Conservation (phyloP, 2,113 vertebrate genomes). For the Scophthalmus maximus region DNA sequence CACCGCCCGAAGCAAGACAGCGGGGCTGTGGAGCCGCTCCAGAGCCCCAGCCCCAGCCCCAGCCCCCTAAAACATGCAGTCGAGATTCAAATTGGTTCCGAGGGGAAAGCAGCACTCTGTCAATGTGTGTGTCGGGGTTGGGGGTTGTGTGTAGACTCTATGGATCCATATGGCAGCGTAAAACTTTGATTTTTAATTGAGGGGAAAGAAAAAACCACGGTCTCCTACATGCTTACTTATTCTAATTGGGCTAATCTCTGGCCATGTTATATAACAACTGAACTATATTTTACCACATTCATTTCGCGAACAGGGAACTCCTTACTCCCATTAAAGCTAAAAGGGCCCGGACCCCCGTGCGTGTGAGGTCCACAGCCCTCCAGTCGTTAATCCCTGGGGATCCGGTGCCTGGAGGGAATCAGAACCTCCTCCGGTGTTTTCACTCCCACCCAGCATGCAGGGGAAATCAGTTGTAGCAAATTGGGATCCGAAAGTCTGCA, state of each 20-base stretch:
- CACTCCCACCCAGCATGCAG: not conserved
- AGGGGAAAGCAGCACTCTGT: constrained; percentile 5
- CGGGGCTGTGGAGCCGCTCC: constrained; percentile 40
- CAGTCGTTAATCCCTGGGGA: not conserved
- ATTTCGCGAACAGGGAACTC: not conserved
- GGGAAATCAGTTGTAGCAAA: not conserved
- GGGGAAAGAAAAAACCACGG: not conserved
- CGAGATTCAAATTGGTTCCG: constrained; percentile 2
- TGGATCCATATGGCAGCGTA: fast-evolving
- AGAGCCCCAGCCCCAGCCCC: not conserved
- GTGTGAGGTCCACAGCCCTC: not conserved
- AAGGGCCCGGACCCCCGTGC: not conserved
- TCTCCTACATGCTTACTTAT: constrained; percentile 1
- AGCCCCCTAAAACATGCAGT: not conserved
- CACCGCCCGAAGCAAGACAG: constrained; percentile 49
- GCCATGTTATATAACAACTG: constrained; percentile 2
- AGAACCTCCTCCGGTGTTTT: not conserved
- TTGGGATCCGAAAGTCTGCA: constrained; percentile 10
- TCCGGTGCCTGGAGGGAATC: not conserved
- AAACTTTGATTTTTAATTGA: not conserved
- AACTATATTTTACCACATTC: not conserved
- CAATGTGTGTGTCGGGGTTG: constrained; percentile 3
- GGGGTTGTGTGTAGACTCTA: constrained; percentile 5
- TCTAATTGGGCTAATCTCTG: constrained; percentile 20
- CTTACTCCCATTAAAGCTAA: not conserved